Evolutionary conservation across 2,888 invertebrate species (phyloP), one percentile per base, ranked within the genome.

Genomic region (Thecocarcelia acutangulata): DNA sequence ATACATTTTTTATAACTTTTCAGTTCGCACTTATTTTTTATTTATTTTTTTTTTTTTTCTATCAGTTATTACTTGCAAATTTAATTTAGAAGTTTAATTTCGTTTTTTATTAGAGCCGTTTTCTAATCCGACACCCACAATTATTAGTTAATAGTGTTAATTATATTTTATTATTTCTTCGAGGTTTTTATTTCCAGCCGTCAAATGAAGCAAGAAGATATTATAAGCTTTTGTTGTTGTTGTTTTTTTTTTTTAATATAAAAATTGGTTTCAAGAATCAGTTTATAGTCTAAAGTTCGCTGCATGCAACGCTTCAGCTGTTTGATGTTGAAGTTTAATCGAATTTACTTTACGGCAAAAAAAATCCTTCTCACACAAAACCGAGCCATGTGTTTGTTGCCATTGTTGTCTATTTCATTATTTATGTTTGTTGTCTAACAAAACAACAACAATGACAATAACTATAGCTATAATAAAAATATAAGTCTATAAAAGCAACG

Each of bases 221-320:
- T 9, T 21, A 19, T 46, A 0, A 17, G 46, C 33, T 54, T 3
- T 46, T 54, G n/a, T n/a, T 40, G 13, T 52, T 77, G 11, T 33
- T 21, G 64, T 42, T 68, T 37, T 15, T 15, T 44, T 46, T 37
- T 42, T 42, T 44, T 54, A 33, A 52, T 68, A 48, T 70, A 21
- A 52, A 54, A 69, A 50, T 56, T 56, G 42, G 37, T 21, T 74
- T 73, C 24, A 58, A 77, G 77, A 74, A 64, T 66, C 72, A 66
- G 21, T 72, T 66, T 64, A 54, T 59, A 78, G 82, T 82, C 78
- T 78, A 82, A 82, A 82, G 78, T 82, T 82, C 82, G 72, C 13
- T 82, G 70, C 59, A 74, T 76, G 80, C 50, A 56, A 76, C 61
- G 28, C 50, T 48, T 59, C 13, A 42, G 28, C 52, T 46, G 15